Percentiles rank a stretch among this genome's conserved stretches.
Conservation (phyloP, 2,113 vertebrate genomes). For the Ictidomys tridecemlineatus region DNA sequence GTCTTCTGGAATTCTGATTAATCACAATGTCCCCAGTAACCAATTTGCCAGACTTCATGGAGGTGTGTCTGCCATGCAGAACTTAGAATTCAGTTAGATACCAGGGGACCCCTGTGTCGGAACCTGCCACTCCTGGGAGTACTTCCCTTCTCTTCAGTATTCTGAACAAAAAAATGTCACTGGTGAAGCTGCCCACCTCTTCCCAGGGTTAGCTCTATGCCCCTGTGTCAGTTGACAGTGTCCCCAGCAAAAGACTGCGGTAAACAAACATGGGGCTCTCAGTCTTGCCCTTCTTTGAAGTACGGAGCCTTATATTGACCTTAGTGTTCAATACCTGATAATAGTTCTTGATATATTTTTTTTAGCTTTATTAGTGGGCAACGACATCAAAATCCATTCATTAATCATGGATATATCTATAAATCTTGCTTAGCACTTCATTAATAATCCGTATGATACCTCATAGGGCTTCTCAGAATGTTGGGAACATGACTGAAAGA, state of each 20-base stretch:
- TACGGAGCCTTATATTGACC: neutral
- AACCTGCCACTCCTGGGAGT: neutral
- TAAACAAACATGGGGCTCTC: fast-evolving
- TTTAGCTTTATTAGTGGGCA: neutral
- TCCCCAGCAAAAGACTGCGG: neutral
- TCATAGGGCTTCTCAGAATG: neutral
- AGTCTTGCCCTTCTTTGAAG: neutral
- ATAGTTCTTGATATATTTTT: neutral
- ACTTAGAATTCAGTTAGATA: neutral
- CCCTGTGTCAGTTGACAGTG: neutral
- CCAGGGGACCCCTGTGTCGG: neutral
- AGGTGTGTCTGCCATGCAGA: neutral
- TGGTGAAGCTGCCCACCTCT: neutral
- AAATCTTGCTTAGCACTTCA: neutral
- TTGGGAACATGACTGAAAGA: neutral
- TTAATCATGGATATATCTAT: neutral
- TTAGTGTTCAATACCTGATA: neutral
- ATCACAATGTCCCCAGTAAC: neutral
- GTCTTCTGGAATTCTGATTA: neutral
- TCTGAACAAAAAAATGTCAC: neutral
- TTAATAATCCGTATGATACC: neutral
- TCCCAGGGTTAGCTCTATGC: neutral
- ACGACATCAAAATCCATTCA: neutral
- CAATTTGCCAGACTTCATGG: neutral
- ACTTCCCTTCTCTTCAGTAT: neutral